Evolutionary conservation across 2,888 invertebrate genomes (phyloP).

Genomic region (Ormia ochracea): DNA sequence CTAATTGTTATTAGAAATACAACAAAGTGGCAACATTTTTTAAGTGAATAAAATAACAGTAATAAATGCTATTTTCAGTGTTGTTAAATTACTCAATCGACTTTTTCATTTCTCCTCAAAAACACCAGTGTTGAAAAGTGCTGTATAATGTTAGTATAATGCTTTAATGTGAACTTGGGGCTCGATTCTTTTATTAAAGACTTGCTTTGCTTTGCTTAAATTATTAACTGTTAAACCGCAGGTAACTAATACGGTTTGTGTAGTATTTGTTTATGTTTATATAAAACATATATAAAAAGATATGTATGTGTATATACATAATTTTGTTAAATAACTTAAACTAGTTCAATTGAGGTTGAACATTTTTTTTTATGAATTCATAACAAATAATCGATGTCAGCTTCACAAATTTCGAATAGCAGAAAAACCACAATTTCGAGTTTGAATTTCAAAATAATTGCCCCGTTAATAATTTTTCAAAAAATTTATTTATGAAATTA

Average conservation of each 20-base stretch:
- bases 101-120: neutral
- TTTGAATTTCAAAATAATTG: conserved; percentile 42
- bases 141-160: neutral
- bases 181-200: neutral
- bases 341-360: conserved; percentile 68
- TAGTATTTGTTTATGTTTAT: no score
- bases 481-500: neutral
- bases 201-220: conserved; percentile 3
- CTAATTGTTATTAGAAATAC: conserved; percentile 27
- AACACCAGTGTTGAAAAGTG: conserved; percentile 59
- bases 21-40: conserved; percentile 43
- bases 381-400: conserved; percentile 33
- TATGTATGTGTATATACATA: neutral
- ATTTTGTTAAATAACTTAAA: conserved; percentile 60
- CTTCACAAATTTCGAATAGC: conserved; percentile 20
- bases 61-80: conserved; percentile 29
- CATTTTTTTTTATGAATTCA: conserved; percentile 34
- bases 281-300: no score
- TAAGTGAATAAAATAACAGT: neutral
- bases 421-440: conserved; percentile 50
- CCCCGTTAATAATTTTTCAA: neutral
- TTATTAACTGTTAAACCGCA: conserved; percentile 62
- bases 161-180: neutral
- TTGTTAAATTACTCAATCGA: conserved; percentile 38
- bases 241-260: conserved; percentile 54